Base-by-base conservation (phyloP, 1,140 invertebrate genomes). In the Cheumatopsyche charites region DNA sequence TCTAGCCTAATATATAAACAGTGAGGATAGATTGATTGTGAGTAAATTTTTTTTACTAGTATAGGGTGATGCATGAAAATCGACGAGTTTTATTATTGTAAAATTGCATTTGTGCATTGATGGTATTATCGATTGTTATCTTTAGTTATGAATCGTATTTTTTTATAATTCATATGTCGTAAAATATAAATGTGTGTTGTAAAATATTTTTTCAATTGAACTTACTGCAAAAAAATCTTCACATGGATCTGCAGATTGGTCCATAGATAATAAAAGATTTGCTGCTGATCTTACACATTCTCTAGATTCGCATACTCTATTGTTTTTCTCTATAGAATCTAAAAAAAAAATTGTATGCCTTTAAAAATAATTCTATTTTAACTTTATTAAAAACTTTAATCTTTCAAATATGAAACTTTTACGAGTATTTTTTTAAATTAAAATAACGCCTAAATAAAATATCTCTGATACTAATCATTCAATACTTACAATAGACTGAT, bases 201-300 rank as follows among this genome's bases (percentile, higher is more conserved):
- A n/a, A 65, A 36, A 36, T 36, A 36, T 36, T 67, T 4, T 61
- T 61, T 7, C 4, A 23, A 61, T 26, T 45, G 6, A 25, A 58
- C 55, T 12, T 80, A 87, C 89, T 80, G 86, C 76, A 77, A 89
- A 89, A 78, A 89, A 90, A 79, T 90, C 86, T n/a, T 88, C 82
- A 71, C 89, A 90, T 66, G 89, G 89, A 80, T 89, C 80, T 45
- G 81, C 86, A 62, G 79, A 82, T 71, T 77, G 78, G 77, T 90
- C 86, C 83, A 90, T 87, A 0, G 88, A 87, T 12, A 88, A 79
- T 0, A 86, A 81, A 21, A 90, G 82, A 79, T 87, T 89, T 0
- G 88, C 84, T 25, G 88, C 87, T 55, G 88, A 87, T 63, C 88
- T 82, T 7, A 90, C 78, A 77, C 88, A 90, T 78, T 89, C 86